Evolutionary conservation across 2,888 invertebrate species (phyloP).

Genomic region (Tortrix viridana): DNA sequence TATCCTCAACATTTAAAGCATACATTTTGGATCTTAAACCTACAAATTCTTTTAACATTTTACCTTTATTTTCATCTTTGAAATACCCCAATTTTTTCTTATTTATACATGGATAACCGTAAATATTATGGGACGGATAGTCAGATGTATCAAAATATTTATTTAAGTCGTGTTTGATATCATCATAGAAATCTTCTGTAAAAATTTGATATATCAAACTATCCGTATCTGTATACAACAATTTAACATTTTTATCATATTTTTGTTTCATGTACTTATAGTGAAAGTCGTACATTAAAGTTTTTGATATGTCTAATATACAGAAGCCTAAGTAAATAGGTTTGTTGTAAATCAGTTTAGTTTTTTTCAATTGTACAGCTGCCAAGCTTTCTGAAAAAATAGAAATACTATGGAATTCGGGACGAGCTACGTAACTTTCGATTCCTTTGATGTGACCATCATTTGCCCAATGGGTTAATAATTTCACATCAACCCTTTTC

Average conservation of each 20-base stretch:
- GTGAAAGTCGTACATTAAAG: too few relatives aligned
- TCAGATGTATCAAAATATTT: slow-evolving; percentile 47
- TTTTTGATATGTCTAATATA: slow-evolving; percentile 34
- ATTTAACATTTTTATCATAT: slow-evolving; percentile 23
- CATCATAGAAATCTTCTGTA: slow-evolving; percentile 43
- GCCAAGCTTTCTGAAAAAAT: slow-evolving; percentile 28
- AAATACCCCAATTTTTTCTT: too few relatives aligned
- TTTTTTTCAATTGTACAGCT: slow-evolving; percentile 29
- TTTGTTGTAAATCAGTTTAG: slow-evolving; percentile 29
- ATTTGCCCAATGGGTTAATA: slow-evolving; percentile 1
- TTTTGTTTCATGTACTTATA: slow-evolving; percentile 27
- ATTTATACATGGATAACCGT: slow-evolving; percentile 46
- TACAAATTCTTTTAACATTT: slow-evolving; percentile 45
- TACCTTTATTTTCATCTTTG: slow-evolving; percentile 48
- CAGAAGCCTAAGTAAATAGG: slow-evolving; percentile 35
- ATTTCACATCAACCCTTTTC: slow-evolving; percentile 20
- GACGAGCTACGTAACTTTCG: slow-evolving; percentile 14
- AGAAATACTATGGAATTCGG: slow-evolving; percentile 30
- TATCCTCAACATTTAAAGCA: slow-evolving; percentile 42
- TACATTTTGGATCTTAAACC: slow-evolving; percentile 50
- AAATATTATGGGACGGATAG: slow-evolving; percentile 47
- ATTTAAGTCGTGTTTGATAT: slow-evolving; percentile 43
- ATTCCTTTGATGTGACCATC: slow-evolving; percentile 11
- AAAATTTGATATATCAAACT: slow-evolving; percentile 45
- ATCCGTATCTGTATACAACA: slow-evolving; percentile 47